A percentile compares a stretch with the other conserved stretches of the same genome.
phyloP scores from a whole-genome alignment of 2,888 invertebrate species.

The Resseliella maxima region DNA sequence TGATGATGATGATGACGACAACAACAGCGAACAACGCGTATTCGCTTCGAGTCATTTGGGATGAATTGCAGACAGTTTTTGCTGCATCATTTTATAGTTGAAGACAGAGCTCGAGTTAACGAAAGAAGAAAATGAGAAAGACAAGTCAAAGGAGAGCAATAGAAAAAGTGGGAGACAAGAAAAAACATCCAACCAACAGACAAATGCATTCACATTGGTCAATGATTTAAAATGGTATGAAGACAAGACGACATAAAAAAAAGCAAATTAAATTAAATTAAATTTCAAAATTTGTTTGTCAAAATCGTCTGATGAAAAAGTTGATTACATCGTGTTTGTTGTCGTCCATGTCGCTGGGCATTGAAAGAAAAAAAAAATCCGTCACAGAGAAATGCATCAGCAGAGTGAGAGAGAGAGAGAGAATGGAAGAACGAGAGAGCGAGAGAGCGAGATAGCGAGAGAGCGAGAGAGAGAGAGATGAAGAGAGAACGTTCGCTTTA shows the following conservation, averaged over 20 bases:
- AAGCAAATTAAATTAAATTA: background rate
- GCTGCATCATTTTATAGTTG: background rate
- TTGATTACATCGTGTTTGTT: background rate
- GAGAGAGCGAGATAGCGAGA: no score
- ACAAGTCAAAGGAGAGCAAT: no score
- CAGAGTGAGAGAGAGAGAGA: no score
- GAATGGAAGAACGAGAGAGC: no score
- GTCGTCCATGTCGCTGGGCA: background rate
- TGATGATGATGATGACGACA: no score
- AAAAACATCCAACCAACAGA: background rate
- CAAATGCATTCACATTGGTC: background rate
- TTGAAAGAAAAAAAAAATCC: no score
- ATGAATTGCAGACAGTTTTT: conserved; percentile 34
- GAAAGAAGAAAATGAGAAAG: no score
- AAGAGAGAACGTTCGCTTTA: no score
- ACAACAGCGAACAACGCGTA: background rate
- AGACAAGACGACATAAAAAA: background rate
- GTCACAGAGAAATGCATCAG: no score
- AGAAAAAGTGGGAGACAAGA: no score
- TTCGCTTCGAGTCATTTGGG: conserved; percentile 39
- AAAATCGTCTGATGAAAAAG: background rate
- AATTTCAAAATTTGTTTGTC: conserved; percentile 3
- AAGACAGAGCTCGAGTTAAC: background rate
- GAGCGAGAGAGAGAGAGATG: no score
- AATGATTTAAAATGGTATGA: background rate